These are phyloP conservation scores for Lithosia quadra DNA, from an alignment of 2,888 invertebrate genomes.

Conservation along the genomic window DNA sequence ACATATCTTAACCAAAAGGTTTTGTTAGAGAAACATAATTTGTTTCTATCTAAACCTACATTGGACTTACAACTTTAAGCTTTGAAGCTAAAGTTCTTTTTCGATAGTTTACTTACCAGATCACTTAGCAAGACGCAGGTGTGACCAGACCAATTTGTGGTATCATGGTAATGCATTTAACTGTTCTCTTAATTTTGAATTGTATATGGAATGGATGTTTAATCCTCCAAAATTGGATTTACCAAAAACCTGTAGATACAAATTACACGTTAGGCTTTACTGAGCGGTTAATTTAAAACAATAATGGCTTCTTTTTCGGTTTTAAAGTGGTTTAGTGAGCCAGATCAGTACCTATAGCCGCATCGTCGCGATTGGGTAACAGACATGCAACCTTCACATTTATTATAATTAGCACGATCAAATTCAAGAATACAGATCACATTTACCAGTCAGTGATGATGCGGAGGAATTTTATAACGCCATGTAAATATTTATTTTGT, in stretches of 20 bases:
- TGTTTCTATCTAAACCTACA: background rate
- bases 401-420: no score
- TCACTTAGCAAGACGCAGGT: constrained; percentile 3
- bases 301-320: background rate
- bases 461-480: no score
- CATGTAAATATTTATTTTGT: no score
- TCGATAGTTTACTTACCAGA: background rate
- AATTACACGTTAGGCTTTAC: background rate
- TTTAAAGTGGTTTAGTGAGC: no score
- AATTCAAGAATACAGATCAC: no score
- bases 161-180: constrained; percentile 10
- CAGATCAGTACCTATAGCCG: no score
- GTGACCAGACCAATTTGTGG: background rate
- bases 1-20: background rate
- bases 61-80: background rate
- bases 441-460: no score
- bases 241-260: background rate
- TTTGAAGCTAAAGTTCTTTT: background rate
- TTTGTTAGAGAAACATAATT: background rate
- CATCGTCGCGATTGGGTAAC: no score
- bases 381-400: no score
- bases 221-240: background rate
- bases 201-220: background rate
- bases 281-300: background rate
- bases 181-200: constrained; percentile 1